phyloP scores from a whole-genome alignment of 23 tunicate species.

The Ciona savignyi region DNA sequence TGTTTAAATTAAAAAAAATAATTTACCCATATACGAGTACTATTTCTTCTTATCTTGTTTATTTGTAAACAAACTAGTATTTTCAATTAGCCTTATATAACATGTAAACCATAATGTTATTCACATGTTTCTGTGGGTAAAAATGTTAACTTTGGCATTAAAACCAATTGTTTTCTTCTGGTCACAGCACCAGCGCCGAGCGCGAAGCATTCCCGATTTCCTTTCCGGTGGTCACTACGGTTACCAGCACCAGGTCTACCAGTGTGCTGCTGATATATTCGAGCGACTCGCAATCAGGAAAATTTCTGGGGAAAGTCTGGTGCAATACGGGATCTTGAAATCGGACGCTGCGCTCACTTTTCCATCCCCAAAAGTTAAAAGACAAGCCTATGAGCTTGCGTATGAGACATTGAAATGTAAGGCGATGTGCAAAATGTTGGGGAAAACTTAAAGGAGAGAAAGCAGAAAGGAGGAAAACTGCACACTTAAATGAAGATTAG shows the following conservation, averaged over 20 bases:
- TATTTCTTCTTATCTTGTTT: no score
- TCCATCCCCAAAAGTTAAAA: conserved; percentile 44
- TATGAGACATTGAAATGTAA: conserved; percentile 88
- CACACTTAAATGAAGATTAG: no score
- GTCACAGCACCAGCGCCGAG: conserved; percentile 45
- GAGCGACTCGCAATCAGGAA: conserved; percentile 65
- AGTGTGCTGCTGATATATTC: conserved; percentile 70
- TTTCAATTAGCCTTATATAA: no score
- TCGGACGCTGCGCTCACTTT: conserved; percentile 7
- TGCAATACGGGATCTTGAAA: conserved; percentile 39
- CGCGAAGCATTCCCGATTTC: conserved; percentile 77
- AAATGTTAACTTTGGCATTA: no score
- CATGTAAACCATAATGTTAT: no score
- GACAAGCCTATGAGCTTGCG: conserved; percentile 77
- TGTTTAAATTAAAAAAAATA: no score
- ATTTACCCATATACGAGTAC: no score
- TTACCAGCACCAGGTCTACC: conserved; percentile 61
- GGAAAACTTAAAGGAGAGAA: no score
- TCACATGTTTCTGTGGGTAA: no score
- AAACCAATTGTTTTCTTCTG: conserved; percentile 1
- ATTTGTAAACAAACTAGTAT: no score
- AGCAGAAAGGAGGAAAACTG: no score
- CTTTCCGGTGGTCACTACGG: conserved; percentile 73
- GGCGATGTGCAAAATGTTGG: no score
- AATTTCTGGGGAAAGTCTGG: conserved; percentile 30